Evolutionary conservation across 2,113 vertebrate species (phyloP).

Genomic region (Pomatostomus ruficeps): DNA sequence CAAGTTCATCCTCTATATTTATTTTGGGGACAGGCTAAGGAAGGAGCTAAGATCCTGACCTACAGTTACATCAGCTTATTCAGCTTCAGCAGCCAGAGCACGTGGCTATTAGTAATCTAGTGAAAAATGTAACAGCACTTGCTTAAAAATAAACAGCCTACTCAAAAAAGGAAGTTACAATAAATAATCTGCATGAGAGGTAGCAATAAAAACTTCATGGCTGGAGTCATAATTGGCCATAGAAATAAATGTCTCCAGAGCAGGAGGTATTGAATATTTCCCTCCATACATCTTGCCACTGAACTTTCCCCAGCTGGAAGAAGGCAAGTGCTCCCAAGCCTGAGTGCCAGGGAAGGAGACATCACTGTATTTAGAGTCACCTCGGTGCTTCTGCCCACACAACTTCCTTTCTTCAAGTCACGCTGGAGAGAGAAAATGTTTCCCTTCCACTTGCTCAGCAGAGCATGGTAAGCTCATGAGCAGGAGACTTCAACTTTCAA

Average conservation of each 20-base stretch:
- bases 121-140: conserved; percentile 62
- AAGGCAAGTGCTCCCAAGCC: neutral
- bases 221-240: neutral
- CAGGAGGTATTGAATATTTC: neutral
- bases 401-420: conserved; percentile 62
- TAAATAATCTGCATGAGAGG: conserved; percentile 51
- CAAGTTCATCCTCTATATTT: neutral
- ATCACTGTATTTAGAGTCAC: conserved; percentile 1
- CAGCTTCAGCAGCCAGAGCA: conserved; percentile 62
- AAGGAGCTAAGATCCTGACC: conserved; percentile 46
- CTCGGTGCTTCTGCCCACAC: conserved; percentile 30
- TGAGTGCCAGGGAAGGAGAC: neutral
- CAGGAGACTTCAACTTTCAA: conserved; percentile 43
- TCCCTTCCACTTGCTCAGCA: conserved; percentile 52
- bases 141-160: conserved; percentile 66
- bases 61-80: conserved; percentile 59
- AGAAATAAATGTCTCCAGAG: neutral
- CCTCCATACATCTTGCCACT: neutral
- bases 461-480: conserved; percentile 44
- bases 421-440: conserved; percentile 21
- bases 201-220: conserved; percentile 20
- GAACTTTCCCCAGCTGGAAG: neutral
- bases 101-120: conserved; percentile 68
- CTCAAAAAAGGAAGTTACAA: conserved; percentile 61
- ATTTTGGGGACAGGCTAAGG: neutral